Base-by-base conservation (phyloP, 2,888 invertebrate species). In the Omphaloscelis lunosa region DNA sequence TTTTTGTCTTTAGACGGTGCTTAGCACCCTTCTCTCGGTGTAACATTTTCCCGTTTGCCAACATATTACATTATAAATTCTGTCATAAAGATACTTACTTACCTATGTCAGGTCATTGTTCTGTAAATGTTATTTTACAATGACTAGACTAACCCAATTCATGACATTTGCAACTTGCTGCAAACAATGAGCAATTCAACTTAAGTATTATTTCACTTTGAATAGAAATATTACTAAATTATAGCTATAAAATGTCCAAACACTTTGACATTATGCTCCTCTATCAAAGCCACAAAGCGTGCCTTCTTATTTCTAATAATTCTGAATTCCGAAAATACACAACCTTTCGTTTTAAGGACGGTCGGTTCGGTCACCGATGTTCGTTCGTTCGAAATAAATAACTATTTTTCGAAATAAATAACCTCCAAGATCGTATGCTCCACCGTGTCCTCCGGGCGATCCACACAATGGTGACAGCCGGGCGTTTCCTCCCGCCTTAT, bases 161-260 rank as follows among this genome's bases (percentile, higher is more conserved):
- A 41, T 81, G 58, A 74, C 27, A 84, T 84, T 84, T 84, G 68
- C 59, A 65, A 67, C 62, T 62, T 9, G 41, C 23, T 23, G 4
- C 29, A 58, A 68, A 84, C 73, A 84, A 80, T 80, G 63, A 61
- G 63, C 53, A 59, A 79, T 80, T 67, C 39, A 39, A 41, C 20
- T 17, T 23, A 56, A 12, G 56, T 41, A 29, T 39, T 79, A 29
- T 79, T 79, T 71, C 63, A 68, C 67, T 20, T 23, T 5, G 15
- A 63, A 68, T 20, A 27, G 27, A 58, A 75, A 68, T 27, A 34
- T 84, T 84, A 34, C 53, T 11, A 53, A 72, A 66, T 29, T 34
- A 20, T 62, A 17, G n/a, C 8, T 48, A 6, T 12, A 17, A 45
- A 62, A 65, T 53, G 12, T 78, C 6, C 17, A 27, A 48, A 27